Evolutionary conservation across 2,797 vertebrate genomes (phyloP).

Genomic region (Moxostoma hubbsi): DNA sequence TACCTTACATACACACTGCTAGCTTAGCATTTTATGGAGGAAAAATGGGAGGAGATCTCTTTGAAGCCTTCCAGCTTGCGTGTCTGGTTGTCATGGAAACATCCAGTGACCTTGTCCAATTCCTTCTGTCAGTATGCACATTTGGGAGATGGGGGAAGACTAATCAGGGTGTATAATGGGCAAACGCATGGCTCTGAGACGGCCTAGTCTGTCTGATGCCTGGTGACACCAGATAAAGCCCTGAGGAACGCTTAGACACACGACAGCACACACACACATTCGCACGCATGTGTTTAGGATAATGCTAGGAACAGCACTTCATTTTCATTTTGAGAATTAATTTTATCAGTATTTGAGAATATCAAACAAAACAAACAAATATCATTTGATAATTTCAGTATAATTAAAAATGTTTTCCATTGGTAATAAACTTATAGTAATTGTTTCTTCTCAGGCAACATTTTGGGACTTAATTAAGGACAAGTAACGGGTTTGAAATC

Average conservation of each 20-base stretch:
- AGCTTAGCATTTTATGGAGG: constrained; percentile 47
- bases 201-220: constrained; percentile 55
- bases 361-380: neutral
- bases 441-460: too few relatives aligned
- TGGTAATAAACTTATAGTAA: too few relatives aligned
- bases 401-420: neutral
- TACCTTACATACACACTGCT: constrained; percentile 30
- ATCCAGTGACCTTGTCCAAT: constrained; percentile 58
- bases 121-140: constrained; percentile 59
- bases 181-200: constrained; percentile 45
- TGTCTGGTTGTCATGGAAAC: constrained; percentile 63
- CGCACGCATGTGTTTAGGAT: neutral
- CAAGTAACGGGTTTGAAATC: neutral
- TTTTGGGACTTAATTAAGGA: too few relatives aligned
- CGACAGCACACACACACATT: constrained; percentile 38
- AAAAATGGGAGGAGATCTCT: constrained; percentile 35
- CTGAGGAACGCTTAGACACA: constrained; percentile 49
- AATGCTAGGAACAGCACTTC: neutral
- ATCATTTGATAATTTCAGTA: neutral
- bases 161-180: constrained; percentile 57
- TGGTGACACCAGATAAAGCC: constrained; percentile 59
- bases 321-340: neutral
- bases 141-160: constrained; percentile 52
- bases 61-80: constrained; percentile 57
- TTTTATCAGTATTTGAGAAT: neutral